phyloP scores from a whole-genome alignment of 2,888 invertebrate genomes.

The Drosophila kuntzei region DNA sequence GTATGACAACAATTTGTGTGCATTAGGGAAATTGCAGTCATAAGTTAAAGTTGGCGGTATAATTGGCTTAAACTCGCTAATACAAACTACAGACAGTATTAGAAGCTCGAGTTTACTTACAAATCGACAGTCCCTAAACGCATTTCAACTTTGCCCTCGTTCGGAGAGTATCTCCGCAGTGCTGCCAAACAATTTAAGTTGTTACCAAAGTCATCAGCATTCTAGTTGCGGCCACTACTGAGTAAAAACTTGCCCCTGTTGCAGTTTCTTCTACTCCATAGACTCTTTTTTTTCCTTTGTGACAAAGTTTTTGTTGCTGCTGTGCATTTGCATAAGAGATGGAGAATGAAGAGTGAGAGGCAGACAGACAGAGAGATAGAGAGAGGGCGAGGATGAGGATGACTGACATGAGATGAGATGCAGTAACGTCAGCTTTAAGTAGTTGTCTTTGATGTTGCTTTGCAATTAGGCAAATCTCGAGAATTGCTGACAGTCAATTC shows the following conservation, averaged over 20 bases:
- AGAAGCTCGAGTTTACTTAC: constrained; percentile 46
- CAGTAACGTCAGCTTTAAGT: constrained; percentile 35
- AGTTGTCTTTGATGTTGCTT: constrained; percentile 38
- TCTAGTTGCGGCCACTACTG: constrained; percentile 54
- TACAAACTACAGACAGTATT: constrained; percentile 18
- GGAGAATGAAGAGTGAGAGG: neutral
- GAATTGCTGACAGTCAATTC: constrained; percentile 40
- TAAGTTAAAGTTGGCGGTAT: constrained; percentile 21
- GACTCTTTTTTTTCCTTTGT: constrained; percentile 23
- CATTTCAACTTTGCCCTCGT: constrained; percentile 66
- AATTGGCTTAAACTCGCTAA: constrained; percentile 50
- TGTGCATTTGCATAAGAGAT: constrained; percentile 51
- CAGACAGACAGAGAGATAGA: neutral
- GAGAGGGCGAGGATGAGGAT: neutral
- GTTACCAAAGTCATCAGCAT: constrained; percentile 80
- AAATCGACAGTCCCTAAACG: constrained; percentile 62
- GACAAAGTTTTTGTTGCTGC: constrained; percentile 59
- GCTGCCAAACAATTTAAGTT: constrained; percentile 80
- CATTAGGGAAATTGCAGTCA: constrained; percentile 9
- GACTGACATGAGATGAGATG: constrained; percentile 21
- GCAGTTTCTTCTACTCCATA: constrained; percentile 46
- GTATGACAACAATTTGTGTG: constrained; percentile 10
- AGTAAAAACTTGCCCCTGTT: constrained; percentile 60
- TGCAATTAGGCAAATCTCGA: constrained; percentile 60
- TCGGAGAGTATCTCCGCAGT: constrained; percentile 41